These are phyloP conservation scores for Mungos mungo DNA, from an alignment of 2,113 vertebrate genomes.

Conservation along the genomic window DNA sequence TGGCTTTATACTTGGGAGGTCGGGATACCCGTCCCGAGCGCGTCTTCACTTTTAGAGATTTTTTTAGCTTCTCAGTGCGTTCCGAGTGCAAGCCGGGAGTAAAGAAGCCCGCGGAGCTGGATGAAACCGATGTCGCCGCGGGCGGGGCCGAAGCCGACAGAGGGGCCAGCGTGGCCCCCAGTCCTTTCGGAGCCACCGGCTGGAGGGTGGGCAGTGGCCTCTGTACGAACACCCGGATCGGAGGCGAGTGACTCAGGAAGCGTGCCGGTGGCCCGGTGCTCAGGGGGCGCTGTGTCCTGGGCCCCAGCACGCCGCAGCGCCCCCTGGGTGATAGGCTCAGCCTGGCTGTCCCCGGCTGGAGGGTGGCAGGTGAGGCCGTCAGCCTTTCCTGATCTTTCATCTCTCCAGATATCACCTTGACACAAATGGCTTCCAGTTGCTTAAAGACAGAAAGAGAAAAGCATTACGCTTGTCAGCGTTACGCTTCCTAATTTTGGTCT, in stretches of 20 bases:
- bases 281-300: constrained; percentile 87
- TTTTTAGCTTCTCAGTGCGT: constrained; percentile 87
- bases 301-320: constrained; percentile 80
- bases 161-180: not conserved
- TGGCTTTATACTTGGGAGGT: constrained; percentile 96
- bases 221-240: constrained; percentile 88
- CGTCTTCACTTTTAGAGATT: constrained; percentile 91
- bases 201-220: constrained; percentile 82
- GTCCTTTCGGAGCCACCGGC: constrained; percentile 79
- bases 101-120: constrained; percentile 51
- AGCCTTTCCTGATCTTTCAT: constrained; percentile 82
- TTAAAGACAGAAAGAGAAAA: constrained; percentile 75
- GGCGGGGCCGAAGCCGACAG: not conserved
- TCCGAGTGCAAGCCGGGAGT: constrained; percentile 74
- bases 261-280: constrained; percentile 85
- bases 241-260: constrained; percentile 82
- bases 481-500: not conserved
- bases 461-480: not conserved
- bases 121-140: not conserved
- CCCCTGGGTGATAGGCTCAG: constrained; percentile 76
- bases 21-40: constrained; percentile 95
- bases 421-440: constrained; percentile 89
- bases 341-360: constrained; percentile 79
- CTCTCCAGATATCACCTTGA: constrained; percentile 90
- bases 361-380: constrained; percentile 72